Evolutionary conservation across 2,113 vertebrate genomes (phyloP).

Genomic region (Colossoma macropomum): DNA sequence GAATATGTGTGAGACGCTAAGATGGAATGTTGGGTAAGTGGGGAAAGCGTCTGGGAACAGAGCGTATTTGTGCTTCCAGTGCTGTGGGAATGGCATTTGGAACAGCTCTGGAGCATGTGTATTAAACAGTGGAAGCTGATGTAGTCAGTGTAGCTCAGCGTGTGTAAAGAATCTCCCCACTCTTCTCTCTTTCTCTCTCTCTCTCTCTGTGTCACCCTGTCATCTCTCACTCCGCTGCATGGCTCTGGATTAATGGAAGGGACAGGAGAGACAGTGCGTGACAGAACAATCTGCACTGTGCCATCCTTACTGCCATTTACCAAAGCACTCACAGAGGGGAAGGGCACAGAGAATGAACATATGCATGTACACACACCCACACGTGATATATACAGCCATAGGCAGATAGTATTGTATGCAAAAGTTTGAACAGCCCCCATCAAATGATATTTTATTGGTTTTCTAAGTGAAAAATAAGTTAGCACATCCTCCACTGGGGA

Average conservation of each 20-base stretch:
- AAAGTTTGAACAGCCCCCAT: too few relatives aligned
- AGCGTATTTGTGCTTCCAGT: conserved; percentile 2
- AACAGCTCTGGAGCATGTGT: conserved; percentile 19
- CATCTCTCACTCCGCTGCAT: not conserved
- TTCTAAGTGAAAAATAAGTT: too few relatives aligned
- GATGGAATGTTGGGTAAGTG: conserved; percentile 14
- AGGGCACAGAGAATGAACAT: not conserved
- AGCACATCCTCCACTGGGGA: too few relatives aligned
- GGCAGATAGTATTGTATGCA: too few relatives aligned
- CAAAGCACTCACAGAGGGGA: conserved; percentile 2
- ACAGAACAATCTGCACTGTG: conserved; percentile 40
- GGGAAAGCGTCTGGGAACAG: not conserved
- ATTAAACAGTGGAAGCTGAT: conserved; percentile 6
- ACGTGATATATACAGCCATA: conserved; percentile 18
- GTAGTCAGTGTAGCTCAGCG: conserved; percentile 23
- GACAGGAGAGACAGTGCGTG: conserved; percentile 7
- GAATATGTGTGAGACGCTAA: not conserved
- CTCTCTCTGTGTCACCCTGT: not conserved
- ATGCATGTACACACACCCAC: not conserved
- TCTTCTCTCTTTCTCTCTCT: not conserved
- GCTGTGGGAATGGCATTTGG: conserved; percentile 10
- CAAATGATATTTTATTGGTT: too few relatives aligned
- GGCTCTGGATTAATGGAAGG: conserved; percentile 14
- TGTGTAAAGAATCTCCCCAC: conserved; percentile 20
- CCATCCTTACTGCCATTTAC: not conserved